These are phyloP conservation scores for Beris chalybata DNA, from an alignment of 2,888 invertebrate species.

Conservation along the genomic window DNA sequence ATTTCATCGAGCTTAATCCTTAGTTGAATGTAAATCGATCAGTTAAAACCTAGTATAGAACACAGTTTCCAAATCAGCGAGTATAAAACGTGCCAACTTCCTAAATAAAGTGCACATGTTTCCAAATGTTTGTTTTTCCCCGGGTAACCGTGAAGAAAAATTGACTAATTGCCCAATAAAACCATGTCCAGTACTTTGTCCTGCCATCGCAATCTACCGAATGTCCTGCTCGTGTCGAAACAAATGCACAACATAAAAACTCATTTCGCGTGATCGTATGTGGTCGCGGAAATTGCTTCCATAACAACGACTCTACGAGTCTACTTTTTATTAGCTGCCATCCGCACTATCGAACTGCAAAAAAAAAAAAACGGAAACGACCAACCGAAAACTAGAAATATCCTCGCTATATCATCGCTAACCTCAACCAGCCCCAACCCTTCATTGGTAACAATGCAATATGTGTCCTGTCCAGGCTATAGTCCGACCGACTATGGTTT, in stretches of 20 bases:
- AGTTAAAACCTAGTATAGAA: too few relatives aligned
- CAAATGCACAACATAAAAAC: conserved; percentile 26
- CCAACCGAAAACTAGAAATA: background rate
- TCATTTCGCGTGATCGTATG: conserved; percentile 32
- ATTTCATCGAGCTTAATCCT: too few relatives aligned
- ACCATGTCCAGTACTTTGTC: conserved; percentile 1
- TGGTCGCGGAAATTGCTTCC: conserved; percentile 30
- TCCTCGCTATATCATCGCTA: too few relatives aligned
- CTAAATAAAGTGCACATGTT: too few relatives aligned
- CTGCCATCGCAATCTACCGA: too few relatives aligned
- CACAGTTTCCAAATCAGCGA: too few relatives aligned
- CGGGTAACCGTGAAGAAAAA: background rate
- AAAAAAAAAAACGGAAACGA: background rate
- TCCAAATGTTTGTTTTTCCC: too few relatives aligned
- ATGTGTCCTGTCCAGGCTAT: background rate
- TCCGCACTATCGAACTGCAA: background rate
- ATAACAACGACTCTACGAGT: conserved; percentile 29
- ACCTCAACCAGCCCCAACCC: too few relatives aligned
- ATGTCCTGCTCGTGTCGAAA: too few relatives aligned
- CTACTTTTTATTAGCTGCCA: conserved; percentile 2
- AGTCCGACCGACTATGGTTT: background rate
- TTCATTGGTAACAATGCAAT: background rate
- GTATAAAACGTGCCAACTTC: too few relatives aligned
- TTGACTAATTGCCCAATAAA: background rate
- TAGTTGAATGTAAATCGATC: too few relatives aligned